Percentiles rank a stretch among this genome's conserved stretches.
These are phyloP conservation scores for Cataglyphis hispanica DNA, from an alignment of 1,140 invertebrate genomes.

Conservation along the genomic window DNA sequence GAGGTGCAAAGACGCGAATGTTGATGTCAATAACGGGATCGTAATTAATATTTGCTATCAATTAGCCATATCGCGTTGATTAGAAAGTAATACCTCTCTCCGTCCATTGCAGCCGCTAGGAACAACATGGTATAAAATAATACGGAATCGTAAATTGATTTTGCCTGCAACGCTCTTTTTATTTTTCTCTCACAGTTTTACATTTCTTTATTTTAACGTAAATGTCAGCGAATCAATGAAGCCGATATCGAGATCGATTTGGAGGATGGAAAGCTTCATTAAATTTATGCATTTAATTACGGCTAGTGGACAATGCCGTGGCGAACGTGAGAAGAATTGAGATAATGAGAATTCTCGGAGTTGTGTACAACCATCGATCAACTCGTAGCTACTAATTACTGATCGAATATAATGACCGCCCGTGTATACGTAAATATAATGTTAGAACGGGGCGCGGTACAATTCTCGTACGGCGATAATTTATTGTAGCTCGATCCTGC, in stretches of 20 bases:
- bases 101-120: conserved; percentile 23
- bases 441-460: conserved; percentile 43
- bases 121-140: conserved; percentile 14
- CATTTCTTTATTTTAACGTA: conserved; percentile 17
- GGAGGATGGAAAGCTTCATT: conserved; percentile 44
- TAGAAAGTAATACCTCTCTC: conserved; percentile 12
- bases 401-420: conserved; percentile 69
- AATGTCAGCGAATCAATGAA: conserved; percentile 50
- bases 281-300: conserved; percentile 61
- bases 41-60: conserved; percentile 30
- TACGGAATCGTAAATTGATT: conserved; percentile 42
- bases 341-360: conserved; percentile 73
- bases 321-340: conserved; percentile 70
- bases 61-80: conserved; percentile 11
- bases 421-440: conserved; percentile 55
- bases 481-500: conserved; percentile 60
- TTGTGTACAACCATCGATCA: conserved; percentile 68
- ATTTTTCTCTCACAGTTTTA: not conserved
- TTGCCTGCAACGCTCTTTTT: not conserved
- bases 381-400: conserved; percentile 68
- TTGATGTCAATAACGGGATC: not conserved
- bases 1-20: conserved; percentile 35
- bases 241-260: conserved; percentile 23
- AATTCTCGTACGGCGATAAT: conserved; percentile 60
- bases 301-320: conserved; percentile 51